These are phyloP conservation scores for Paramacrobiotus metropolitanus DNA, from an alignment of 1,140 invertebrate species.

Conservation along the genomic window DNA sequence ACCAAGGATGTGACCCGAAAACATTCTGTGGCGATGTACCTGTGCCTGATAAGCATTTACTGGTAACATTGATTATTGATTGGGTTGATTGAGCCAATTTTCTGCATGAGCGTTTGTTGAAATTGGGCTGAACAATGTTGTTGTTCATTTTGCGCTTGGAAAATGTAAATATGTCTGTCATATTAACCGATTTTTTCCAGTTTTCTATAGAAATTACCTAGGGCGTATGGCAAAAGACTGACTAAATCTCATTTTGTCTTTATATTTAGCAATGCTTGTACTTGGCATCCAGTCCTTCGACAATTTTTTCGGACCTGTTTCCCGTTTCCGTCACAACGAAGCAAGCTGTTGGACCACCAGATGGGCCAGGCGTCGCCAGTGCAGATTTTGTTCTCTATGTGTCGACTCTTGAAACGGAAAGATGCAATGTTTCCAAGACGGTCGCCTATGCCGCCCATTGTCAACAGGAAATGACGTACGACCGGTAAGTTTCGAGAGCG, in stretches of 20 bases:
- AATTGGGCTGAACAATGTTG: too few relatives aligned
- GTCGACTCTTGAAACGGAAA: slow-evolving; percentile 67
- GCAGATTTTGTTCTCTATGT: slow-evolving; percentile 94
- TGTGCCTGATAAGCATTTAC: slow-evolving; percentile 70
- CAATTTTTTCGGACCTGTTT: slow-evolving; percentile 6
- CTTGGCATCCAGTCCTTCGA: not conserved
- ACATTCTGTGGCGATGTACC: slow-evolving; percentile 57
- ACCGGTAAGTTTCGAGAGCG: too few relatives aligned
- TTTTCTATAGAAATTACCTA: too few relatives aligned
- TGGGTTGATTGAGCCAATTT: slow-evolving; percentile 13
- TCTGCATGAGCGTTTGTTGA: slow-evolving; percentile 3
- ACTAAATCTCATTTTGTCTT: slow-evolving; percentile 2
- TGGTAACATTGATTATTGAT: slow-evolving; percentile 33
- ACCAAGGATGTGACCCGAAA: not conserved
- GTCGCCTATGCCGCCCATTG: slow-evolving; percentile 95
- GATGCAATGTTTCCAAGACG: slow-evolving; percentile 40
- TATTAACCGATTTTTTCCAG: too few relatives aligned
- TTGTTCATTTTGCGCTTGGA: too few relatives aligned
- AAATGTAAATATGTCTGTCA: too few relatives aligned
- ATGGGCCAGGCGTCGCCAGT: slow-evolving; percentile 44
- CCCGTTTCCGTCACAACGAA: slow-evolving; percentile 52
- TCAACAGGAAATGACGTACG: slow-evolving; percentile 73
- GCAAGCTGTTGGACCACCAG: slow-evolving; percentile 33
- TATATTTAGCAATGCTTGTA: not conserved
- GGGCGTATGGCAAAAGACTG: too few relatives aligned